Evolutionary conservation across 2,797 vertebrate genomes (phyloP).

Genomic region (Manis crassicaudata): DNA sequence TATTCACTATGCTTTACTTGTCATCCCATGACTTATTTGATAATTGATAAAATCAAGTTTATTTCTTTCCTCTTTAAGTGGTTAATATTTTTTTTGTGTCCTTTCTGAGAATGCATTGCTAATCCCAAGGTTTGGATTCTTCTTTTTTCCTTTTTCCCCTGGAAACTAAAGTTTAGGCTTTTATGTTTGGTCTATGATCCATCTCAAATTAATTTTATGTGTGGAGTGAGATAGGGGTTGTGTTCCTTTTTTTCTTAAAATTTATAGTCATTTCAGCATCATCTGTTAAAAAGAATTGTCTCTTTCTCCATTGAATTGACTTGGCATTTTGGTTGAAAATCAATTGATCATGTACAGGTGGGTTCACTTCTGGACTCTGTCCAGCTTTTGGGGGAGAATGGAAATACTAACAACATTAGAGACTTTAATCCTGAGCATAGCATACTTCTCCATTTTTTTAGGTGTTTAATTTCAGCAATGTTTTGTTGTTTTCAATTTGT

Average conservation of each 20-base stretch:
- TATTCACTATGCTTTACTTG: too few species aligned
- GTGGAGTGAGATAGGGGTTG: background rate
- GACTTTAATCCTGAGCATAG: background rate
- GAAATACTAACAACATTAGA: background rate
- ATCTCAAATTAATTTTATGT: conserved; percentile 36
- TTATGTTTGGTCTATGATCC: background rate
- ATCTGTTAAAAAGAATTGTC: background rate
- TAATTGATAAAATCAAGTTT: background rate
- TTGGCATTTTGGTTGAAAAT: conserved; percentile 8
- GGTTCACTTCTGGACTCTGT: background rate
- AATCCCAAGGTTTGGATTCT: background rate
- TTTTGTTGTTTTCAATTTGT: background rate
- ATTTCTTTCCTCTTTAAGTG: conserved; percentile 7
- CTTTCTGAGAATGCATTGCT: background rate
- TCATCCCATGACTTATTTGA: too few species aligned
- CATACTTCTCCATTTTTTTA: background rate
- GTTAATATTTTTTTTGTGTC: background rate
- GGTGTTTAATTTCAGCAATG: background rate
- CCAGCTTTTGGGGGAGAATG: background rate
- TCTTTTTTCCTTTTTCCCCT: background rate
- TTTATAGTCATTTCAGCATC: background rate
- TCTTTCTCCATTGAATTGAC: background rate
- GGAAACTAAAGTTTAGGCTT: background rate
- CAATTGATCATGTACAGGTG: background rate
- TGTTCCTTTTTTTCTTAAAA: background rate